Evolutionary conservation across 2,797 vertebrate species (phyloP).

Genomic region (Arrhamphus sclerolepis): DNA sequence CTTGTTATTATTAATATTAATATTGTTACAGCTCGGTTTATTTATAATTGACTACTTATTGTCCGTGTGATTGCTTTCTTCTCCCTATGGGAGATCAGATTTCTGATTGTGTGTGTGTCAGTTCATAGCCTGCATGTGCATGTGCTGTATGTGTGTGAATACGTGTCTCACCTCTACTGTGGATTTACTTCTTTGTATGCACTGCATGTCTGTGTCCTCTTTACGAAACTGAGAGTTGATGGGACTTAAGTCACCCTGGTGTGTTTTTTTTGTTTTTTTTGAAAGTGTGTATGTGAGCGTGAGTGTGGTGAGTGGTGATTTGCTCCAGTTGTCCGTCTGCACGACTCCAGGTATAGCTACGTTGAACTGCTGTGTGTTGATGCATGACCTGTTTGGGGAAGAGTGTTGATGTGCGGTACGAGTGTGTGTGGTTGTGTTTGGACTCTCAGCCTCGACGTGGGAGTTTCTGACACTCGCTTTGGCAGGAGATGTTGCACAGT

Average conservation of each 20-base stretch:
- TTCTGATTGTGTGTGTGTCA: constrained; percentile 67
- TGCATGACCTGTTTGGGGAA: constrained; percentile 82
- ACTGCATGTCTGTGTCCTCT: constrained; percentile 72
- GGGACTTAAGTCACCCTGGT: constrained; percentile 21
- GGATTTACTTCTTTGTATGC: constrained; percentile 62
- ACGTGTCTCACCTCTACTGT: constrained; percentile 46
- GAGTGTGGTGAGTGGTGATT: constrained; percentile 53
- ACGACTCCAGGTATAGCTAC: constrained; percentile 84
- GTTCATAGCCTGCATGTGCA: constrained; percentile 72
- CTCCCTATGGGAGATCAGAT: constrained; percentile 85
- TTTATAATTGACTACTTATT: constrained; percentile 74
- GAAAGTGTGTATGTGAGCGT: constrained; percentile 28
- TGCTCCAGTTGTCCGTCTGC: constrained; percentile 82
- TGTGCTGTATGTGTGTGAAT: constrained; percentile 7
- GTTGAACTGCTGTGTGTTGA: constrained; percentile 83
- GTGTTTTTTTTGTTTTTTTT: constrained; percentile 41
- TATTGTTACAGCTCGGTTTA: constrained; percentile 78
- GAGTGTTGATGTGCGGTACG: constrained; percentile 28
- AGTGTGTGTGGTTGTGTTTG: constrained; percentile 19
- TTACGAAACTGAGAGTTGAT: constrained; percentile 45
- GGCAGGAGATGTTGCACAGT: constrained; percentile 77
- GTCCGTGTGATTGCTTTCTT: constrained; percentile 81
- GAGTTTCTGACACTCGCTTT: constrained; percentile 62
- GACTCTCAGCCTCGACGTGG: constrained; percentile 43
- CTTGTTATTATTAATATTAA: constrained; percentile 71